Percentiles rank a stretch among this genome's conserved stretches.
Evolutionary conservation across 2,113 vertebrate genomes (phyloP).

Genomic region (Crypturellus undulatus): DNA sequence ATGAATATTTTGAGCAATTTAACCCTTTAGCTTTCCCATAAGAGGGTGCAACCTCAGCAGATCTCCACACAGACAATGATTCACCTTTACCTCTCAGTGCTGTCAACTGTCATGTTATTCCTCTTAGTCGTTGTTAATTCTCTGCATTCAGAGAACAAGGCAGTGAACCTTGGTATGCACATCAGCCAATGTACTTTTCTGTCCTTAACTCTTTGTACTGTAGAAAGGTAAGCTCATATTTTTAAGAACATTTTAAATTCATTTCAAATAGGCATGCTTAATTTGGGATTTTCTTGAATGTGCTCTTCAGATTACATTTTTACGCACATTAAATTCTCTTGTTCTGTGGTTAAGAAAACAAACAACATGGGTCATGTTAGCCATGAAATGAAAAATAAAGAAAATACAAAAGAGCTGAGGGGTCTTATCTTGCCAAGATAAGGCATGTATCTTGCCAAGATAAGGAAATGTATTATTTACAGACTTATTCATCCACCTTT

Average conservation of each 20-base stretch:
- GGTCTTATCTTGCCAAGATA: neutral
- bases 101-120: neutral
- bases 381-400: neutral
- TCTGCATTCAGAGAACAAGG: neutral
- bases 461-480: neutral
- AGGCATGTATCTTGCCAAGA: too few species aligned
- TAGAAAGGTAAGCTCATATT: neutral
- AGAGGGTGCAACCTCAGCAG: neutral
- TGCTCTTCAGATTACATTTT: neutral
- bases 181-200: neutral
- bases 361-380: neutral
- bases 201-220: neutral
- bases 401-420: neutral
- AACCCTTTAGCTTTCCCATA: neutral
- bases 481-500: constrained; percentile 4
- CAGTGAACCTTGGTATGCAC: neutral
- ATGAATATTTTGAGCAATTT: neutral
- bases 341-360: neutral
- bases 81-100: neutral
- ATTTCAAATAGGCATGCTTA: neutral
- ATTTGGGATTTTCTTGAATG: neutral
- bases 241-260: neutral
- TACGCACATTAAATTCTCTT: neutral
- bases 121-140: neutral
- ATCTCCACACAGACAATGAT: neutral